These are phyloP conservation scores for Oegoconia quadripuncta DNA, from an alignment of 2,888 invertebrate genomes.

Conservation along the genomic window DNA sequence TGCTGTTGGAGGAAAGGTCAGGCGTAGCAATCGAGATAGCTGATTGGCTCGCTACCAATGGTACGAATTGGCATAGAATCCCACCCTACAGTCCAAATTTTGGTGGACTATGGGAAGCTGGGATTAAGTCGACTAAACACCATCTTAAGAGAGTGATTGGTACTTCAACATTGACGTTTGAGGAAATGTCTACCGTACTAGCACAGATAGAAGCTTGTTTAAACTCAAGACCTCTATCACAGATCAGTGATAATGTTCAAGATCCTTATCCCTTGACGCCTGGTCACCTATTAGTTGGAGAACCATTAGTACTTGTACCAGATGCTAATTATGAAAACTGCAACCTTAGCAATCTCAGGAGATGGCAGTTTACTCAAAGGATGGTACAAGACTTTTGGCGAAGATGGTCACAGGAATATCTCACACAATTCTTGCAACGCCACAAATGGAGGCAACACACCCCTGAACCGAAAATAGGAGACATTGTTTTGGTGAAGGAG, in stretches of 20 bases:
- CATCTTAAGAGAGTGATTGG: constrained; percentile 18
- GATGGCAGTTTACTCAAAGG: constrained; percentile 17
- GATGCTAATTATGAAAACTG: constrained; percentile 12
- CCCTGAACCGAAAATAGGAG: too few relatives aligned
- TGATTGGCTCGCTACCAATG: neutral
- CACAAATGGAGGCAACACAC: too few relatives aligned
- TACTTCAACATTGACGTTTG: constrained; percentile 16
- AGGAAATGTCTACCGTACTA: constrained; percentile 18
- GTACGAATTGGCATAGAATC: constrained; percentile 18
- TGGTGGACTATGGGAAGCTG: too few relatives aligned
- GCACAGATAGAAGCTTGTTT: constrained; percentile 19
- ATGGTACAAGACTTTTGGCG: constrained; percentile 20
- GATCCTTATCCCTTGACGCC: constrained; percentile 14
- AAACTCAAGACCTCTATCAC: constrained; percentile 22
- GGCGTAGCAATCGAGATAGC: neutral
- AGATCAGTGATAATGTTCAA: constrained; percentile 7
- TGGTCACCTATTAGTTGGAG: constrained; percentile 19
- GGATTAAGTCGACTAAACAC: too few relatives aligned
- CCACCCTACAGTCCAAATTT: constrained; percentile 22
- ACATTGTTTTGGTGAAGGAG: too few relatives aligned
- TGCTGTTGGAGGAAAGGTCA: neutral
- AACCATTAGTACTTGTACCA: constrained; percentile 16
- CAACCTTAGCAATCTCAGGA: constrained; percentile 8
- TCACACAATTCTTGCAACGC: too few relatives aligned
- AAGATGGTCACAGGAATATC: constrained; percentile 2